A percentile compares a stretch with the other conserved stretches of the same genome.
Evolutionary conservation across 2,888 invertebrate genomes (phyloP).

Genomic region (Agonum fuliginosum): DNA sequence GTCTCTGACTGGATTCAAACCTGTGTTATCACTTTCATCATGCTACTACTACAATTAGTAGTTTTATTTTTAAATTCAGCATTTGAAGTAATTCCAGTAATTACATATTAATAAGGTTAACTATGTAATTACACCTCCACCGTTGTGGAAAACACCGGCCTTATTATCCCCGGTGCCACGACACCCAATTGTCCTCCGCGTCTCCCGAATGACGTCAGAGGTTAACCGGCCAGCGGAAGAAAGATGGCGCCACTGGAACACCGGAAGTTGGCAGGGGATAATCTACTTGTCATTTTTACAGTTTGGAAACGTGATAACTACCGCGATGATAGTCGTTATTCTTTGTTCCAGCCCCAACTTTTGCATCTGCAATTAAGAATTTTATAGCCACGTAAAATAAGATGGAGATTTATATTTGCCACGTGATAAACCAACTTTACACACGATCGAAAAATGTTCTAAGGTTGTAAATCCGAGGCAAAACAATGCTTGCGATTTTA

Average conservation of each 20-base stretch:
- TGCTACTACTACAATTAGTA: no score
- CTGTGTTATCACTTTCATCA: no score
- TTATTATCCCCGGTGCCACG: conserved; percentile 5
- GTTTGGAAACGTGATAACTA: conserved; percentile 42
- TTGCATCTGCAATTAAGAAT: conserved; percentile 41
- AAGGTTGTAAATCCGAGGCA: no score
- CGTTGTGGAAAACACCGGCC: conserved; percentile 18
- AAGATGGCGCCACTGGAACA: conserved; percentile 1
- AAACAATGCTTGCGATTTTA: no score
- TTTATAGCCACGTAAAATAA: conserved; percentile 22
- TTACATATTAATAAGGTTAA: no score
- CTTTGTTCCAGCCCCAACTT: conserved; percentile 27
- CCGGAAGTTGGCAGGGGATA: conserved; percentile 17
- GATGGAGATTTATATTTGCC: conserved; percentile 19
- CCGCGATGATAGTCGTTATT: conserved; percentile 41
- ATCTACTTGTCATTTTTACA: conserved; percentile 50
- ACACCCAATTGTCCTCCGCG: conserved; percentile 30
- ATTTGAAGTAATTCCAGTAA: no score
- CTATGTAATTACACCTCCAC: background rate
- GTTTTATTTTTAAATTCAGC: no score
- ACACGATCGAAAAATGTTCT: background rate
- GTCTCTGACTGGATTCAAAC: no score
- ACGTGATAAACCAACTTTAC: background rate
- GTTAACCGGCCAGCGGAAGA: conserved; percentile 17
- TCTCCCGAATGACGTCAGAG: conserved; percentile 31